Evolutionary conservation across 1,140 invertebrate species (phyloP).

Genomic region (Colletes gigas): DNA sequence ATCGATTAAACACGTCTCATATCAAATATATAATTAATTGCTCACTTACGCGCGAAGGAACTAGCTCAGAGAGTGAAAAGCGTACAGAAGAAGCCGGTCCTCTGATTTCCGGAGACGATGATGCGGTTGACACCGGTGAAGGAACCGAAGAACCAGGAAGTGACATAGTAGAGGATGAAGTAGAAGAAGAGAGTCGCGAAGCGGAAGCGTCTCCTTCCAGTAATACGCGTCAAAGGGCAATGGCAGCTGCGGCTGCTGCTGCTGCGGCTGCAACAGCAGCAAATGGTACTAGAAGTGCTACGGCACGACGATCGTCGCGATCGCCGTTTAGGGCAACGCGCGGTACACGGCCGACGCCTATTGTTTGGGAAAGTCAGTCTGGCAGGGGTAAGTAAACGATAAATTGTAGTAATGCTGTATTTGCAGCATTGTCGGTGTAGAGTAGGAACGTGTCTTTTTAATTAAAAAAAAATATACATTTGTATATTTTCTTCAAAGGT

Average conservation of each 20-base stretch:
- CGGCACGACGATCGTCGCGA: constrained; percentile 61
- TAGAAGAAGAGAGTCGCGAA: constrained; percentile 80
- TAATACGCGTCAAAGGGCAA: constrained; percentile 71
- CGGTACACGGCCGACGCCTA: constrained; percentile 76
- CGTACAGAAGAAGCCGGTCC: constrained; percentile 79
- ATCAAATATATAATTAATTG: neutral
- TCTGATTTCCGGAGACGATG: constrained; percentile 72
- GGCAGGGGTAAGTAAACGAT: constrained; percentile 57
- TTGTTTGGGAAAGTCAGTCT: constrained; percentile 75
- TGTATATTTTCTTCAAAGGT: constrained; percentile 48
- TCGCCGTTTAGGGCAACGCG: constrained; percentile 65
- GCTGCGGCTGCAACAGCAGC: constrained; percentile 39
- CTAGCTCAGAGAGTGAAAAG: constrained; percentile 85
- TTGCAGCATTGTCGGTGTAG: neutral
- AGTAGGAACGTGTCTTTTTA: too few species aligned
- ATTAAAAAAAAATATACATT: neutral
- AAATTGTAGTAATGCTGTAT: neutral
- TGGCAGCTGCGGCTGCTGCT: constrained; percentile 58
- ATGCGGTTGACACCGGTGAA: constrained; percentile 73
- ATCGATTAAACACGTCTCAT: neutral
- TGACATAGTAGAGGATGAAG: constrained; percentile 84
- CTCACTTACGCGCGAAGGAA: constrained; percentile 68
- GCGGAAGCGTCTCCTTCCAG: constrained; percentile 83
- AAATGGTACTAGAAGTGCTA: constrained; percentile 45
- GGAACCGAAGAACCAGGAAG: constrained; percentile 64